Conservation (phyloP, 92 coral and sea anemone genomes). For the Porites cylindrica region DNA sequence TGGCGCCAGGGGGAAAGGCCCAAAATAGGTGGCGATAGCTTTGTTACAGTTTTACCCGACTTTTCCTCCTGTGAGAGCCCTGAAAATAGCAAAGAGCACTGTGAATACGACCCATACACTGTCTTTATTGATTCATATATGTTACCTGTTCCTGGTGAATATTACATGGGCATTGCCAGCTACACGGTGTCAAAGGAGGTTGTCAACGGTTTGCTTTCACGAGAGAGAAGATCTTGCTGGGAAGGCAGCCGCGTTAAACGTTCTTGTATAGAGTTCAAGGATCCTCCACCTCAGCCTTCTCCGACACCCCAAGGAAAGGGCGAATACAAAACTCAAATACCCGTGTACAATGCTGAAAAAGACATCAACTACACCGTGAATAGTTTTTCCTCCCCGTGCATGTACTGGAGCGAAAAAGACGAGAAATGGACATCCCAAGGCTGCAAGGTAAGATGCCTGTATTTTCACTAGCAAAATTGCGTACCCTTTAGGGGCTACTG, state of each 20-base stretch:
- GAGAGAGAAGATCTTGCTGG: slow-evolving; percentile 59
- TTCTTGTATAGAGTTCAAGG: slow-evolving; percentile 68
- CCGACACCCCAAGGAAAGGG: slow-evolving; percentile 15
- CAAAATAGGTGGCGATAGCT: slow-evolving; percentile 3
- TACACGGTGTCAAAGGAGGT: background rate
- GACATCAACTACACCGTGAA: slow-evolving; percentile 53
- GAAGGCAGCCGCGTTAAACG: slow-evolving; percentile 53
- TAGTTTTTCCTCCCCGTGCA: slow-evolving; percentile 68
- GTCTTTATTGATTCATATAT: slow-evolving; percentile 34
- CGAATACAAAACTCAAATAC: slow-evolving; percentile 30
- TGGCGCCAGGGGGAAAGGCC: slow-evolving; percentile 52
- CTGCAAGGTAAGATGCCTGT: slow-evolving; percentile 54
- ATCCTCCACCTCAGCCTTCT: slow-evolving; percentile 71
- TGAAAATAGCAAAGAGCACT: background rate
- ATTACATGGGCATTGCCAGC: slow-evolving; percentile 45
- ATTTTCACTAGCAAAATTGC: too few species aligned
- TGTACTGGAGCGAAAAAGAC: slow-evolving; percentile 63
- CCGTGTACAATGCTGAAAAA: slow-evolving; percentile 36
- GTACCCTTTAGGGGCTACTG: too few species aligned
- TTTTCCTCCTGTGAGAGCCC: slow-evolving; percentile 44
- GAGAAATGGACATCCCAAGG: slow-evolving; percentile 67
- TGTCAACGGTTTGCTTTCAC: slow-evolving; percentile 4
- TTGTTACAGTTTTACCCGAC: slow-evolving; percentile 55
- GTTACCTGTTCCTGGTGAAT: slow-evolving; percentile 37
- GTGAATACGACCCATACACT: slow-evolving; percentile 49